These are phyloP conservation scores for Thalassoma bifasciatum DNA, from an alignment of 2,113 vertebrate genomes.

Conservation along the genomic window DNA sequence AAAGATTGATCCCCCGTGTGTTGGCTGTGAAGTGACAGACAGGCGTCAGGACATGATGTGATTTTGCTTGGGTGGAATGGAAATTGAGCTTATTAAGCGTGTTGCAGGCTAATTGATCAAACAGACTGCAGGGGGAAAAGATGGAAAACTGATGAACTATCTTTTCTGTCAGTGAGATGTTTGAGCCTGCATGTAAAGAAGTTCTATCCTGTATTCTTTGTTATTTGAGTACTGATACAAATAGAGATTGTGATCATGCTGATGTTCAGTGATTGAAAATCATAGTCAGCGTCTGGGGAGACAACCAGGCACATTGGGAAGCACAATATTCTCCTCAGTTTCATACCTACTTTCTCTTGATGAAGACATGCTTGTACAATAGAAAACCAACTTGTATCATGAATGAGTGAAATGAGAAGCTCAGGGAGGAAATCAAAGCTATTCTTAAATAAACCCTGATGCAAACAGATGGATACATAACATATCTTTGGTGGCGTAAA, in stretches of 20 bases:
- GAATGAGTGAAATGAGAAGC: constrained; percentile 36
- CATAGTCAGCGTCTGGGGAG: background rate
- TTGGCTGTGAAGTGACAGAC: constrained; percentile 55
- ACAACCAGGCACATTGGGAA: constrained; percentile 26
- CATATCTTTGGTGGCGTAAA: constrained; percentile 10
- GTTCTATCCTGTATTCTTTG: constrained; percentile 13
- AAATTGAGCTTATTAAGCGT: constrained; percentile 58
- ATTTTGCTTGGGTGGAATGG: constrained; percentile 35
- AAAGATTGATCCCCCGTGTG: constrained; percentile 64
- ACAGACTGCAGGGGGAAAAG: constrained; percentile 21
- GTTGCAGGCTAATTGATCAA: constrained; percentile 29
- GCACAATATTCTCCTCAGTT: constrained; percentile 57
- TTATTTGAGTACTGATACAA: constrained; percentile 10
- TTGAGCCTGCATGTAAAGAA: constrained; percentile 25
- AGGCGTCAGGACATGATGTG: constrained; percentile 31
- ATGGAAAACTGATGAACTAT: constrained; percentile 32
- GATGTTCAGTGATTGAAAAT: background rate
- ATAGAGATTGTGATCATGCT: constrained; percentile 8
- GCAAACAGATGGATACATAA: constrained; percentile 37
- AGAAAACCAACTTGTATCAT: constrained; percentile 40
- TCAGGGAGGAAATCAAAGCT: constrained; percentile 55
- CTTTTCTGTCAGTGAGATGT: constrained; percentile 12
- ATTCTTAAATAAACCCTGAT: constrained; percentile 34
- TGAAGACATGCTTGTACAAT: constrained; percentile 60
- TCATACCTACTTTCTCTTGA: constrained; percentile 57